Evolutionary conservation across 2,113 vertebrate genomes (phyloP).

Genomic region (Coregonus clupeaformis): DNA sequence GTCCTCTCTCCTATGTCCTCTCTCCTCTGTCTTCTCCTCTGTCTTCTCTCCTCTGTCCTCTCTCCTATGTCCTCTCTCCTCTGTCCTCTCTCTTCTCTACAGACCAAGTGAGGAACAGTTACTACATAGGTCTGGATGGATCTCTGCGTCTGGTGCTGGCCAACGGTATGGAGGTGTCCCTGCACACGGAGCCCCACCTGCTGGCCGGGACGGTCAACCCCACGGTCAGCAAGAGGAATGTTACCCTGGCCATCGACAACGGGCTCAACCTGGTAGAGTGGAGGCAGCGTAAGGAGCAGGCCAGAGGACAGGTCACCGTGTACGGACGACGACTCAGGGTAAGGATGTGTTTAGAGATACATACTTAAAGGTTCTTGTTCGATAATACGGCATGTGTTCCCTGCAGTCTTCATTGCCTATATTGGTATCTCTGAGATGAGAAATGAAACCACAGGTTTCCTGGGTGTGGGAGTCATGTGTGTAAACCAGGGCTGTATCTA

Average conservation of each 20-base stretch:
- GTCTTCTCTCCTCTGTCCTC: background rate
- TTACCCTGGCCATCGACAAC: slow-evolving; percentile 94
- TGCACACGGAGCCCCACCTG: slow-evolving; percentile 95
- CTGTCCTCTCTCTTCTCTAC: slow-evolving; percentile 17
- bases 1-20: too few relatives aligned
- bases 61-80: background rate
- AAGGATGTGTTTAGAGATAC: slow-evolving; percentile 50
- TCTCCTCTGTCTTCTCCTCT: too few relatives aligned
- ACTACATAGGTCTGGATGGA: slow-evolving; percentile 92
- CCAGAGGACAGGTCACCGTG: slow-evolving; percentile 92
- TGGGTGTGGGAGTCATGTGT: too few relatives aligned
- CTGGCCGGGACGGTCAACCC: slow-evolving; percentile 95
- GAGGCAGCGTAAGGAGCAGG: slow-evolving; percentile 96
- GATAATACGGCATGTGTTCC: too few relatives aligned
- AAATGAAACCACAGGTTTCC: too few relatives aligned
- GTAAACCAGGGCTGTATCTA: too few relatives aligned
- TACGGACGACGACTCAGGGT: slow-evolving; percentile 95
- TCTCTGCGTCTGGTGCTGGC: slow-evolving; percentile 90
- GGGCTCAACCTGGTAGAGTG: slow-evolving; percentile 97
- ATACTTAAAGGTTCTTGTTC: background rate
- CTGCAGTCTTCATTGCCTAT: too few relatives aligned
- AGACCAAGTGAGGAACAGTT: slow-evolving; percentile 98
- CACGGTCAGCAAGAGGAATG: slow-evolving; percentile 93
- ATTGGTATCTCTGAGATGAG: too few relatives aligned
- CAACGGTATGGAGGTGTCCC: slow-evolving; percentile 95